These are phyloP conservation scores for Megaceryle torquata DNA, from an alignment of 2,113 vertebrate species.

Conservation along the genomic window DNA sequence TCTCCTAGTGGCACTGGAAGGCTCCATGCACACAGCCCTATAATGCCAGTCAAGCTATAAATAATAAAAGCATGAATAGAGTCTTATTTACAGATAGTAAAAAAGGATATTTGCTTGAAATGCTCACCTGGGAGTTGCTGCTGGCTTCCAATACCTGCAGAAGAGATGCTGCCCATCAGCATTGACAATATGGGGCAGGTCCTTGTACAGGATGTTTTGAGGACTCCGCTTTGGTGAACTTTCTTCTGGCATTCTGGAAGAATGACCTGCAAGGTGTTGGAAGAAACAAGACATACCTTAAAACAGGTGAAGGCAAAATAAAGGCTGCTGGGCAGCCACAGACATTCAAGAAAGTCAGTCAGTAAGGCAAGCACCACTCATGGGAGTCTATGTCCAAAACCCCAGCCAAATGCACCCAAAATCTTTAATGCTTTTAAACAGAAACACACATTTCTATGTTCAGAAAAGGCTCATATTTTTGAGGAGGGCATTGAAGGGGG, in stretches of 20 bases:
- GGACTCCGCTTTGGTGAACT: conserved; percentile 81
- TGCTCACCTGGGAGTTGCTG: conserved; percentile 84
- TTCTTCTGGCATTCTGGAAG: conserved; percentile 87
- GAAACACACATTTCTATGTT: conserved; percentile 16
- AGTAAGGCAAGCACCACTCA: not conserved
- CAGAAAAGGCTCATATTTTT: conserved; percentile 39
- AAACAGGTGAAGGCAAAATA: not conserved
- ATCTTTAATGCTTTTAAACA: not conserved
- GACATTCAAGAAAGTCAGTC: not conserved
- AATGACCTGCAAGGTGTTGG: conserved; percentile 55
- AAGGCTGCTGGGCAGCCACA: not conserved
- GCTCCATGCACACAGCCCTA: not conserved
- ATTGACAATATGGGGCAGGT: conserved; percentile 88
- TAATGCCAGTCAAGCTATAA: not conserved
- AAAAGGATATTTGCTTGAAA: not conserved
- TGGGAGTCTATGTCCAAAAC: not conserved
- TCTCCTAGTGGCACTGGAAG: not conserved
- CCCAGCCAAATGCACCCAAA: not conserved
- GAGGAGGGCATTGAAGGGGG: not conserved
- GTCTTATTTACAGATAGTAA: not conserved
- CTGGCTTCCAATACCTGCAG: conserved; percentile 95
- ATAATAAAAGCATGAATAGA: not conserved
- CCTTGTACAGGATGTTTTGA: conserved; percentile 82
- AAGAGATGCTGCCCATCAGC: conserved; percentile 90
- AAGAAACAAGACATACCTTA: conserved; percentile 32